Conservation (phyloP, 1,140 invertebrate species). For the Drosophila lacteicornis region DNA sequence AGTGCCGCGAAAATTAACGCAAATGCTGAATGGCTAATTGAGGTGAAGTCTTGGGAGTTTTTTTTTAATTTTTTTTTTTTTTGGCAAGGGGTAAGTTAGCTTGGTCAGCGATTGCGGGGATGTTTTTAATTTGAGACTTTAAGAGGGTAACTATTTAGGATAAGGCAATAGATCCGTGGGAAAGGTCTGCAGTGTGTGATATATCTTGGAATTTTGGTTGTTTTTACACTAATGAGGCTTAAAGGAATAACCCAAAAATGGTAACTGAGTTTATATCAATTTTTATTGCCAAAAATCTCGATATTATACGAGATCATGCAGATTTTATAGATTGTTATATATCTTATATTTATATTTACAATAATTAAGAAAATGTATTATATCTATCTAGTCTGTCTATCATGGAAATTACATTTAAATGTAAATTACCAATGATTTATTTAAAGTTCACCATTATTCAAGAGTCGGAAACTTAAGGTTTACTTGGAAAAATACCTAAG, state of each 20-base stretch:
- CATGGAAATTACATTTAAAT: too few relatives aligned
- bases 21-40: slow-evolving; percentile 72
- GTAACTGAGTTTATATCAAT: too few relatives aligned
- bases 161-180: not conserved
- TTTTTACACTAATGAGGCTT: not conserved
- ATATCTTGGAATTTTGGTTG: not conserved
- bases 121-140: not conserved
- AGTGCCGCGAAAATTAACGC: slow-evolving; percentile 81
- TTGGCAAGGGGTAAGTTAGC: slow-evolving; percentile 26
- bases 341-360: not conserved
- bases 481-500: too few relatives aligned
- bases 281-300: not conserved
- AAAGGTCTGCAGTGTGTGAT: not conserved
- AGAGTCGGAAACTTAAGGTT: not conserved
- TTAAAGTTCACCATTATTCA: not conserved
- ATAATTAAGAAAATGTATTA: too few relatives aligned
- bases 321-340: too few relatives aligned
- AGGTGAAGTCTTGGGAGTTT: slow-evolving; percentile 32
- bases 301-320: too few relatives aligned
- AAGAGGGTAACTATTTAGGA: not conserved
- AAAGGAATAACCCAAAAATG: not conserved
- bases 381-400: too few relatives aligned
- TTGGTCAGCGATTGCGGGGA: not conserved
- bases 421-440: too few relatives aligned
- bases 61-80: not conserved